phyloP scores from a whole-genome alignment of 1,140 invertebrate species.

The Lasioglossum albipes region DNA sequence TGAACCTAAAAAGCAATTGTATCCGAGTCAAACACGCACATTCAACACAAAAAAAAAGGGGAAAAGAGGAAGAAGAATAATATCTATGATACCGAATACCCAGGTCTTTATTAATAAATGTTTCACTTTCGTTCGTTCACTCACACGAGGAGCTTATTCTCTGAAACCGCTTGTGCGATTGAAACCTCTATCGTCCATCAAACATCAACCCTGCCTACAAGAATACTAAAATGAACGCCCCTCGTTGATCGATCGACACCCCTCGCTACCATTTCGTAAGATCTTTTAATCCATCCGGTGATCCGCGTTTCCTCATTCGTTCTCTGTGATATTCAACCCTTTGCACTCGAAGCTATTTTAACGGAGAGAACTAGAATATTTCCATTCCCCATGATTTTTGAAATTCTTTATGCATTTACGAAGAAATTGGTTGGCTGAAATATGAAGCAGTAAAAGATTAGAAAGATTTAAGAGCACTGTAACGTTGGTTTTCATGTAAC shows the following conservation, averaged over 20 bases:
- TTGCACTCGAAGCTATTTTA: no score
- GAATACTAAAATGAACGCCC: background rate
- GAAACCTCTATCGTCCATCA: background rate
- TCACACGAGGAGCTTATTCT: constrained; percentile 46
- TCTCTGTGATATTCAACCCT: background rate
- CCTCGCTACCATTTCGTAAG: constrained; percentile 13
- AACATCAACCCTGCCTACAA: background rate
- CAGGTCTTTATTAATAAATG: constrained; percentile 51
- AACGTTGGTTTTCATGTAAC: no score
- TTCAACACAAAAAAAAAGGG: constrained; percentile 49
- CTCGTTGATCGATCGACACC: constrained; percentile 22
- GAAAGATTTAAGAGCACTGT: no score
- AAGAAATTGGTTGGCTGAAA: no score
- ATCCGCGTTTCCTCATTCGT: background rate
- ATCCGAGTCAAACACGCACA: constrained; percentile 72
- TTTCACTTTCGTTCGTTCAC: constrained; percentile 58
- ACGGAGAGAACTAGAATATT: no score
- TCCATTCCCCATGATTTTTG: no score
- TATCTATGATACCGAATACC: constrained; percentile 46
- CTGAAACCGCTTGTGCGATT: constrained; percentile 24
- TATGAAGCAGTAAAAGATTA: no score
- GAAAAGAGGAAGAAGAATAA: constrained; percentile 22
- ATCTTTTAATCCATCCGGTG: background rate
- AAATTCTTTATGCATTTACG: no score
- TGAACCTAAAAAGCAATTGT: constrained; percentile 57